These are phyloP conservation scores for Cynaeus angustus DNA, from an alignment of 2,888 invertebrate genomes.

Conservation along the genomic window DNA sequence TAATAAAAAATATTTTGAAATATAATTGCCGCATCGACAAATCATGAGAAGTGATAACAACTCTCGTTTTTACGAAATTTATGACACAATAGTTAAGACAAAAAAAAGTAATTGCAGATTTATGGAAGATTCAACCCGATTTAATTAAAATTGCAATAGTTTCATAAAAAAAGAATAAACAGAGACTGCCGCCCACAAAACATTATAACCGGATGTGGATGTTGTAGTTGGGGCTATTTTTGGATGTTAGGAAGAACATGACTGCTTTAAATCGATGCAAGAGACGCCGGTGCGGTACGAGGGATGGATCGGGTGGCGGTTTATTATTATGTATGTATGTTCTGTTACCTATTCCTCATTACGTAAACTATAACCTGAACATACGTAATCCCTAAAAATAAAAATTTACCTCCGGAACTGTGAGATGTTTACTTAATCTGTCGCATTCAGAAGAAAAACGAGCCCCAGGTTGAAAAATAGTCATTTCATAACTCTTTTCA, in stretches of 20 bases:
- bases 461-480: not conserved
- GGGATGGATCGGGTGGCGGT: conserved; percentile 42
- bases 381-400: conserved; percentile 40
- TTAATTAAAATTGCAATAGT: conserved; percentile 27
- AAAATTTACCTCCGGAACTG: conserved; percentile 14
- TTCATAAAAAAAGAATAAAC: conserved; percentile 35
- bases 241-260: conserved; percentile 48
- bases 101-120: not conserved
- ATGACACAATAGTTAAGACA: no score
- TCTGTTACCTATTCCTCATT: conserved; percentile 34
- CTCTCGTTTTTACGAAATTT: no score
- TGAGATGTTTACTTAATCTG: conserved; percentile 13
- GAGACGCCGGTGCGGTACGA: conserved; percentile 34
- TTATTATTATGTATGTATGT: conserved; percentile 41
- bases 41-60: no score
- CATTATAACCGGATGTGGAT: conserved; percentile 52
- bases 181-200: conserved; percentile 47
- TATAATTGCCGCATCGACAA: no score
- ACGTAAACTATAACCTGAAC: conserved; percentile 32
- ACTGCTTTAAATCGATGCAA: conserved; percentile 47
- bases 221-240: conserved; percentile 52
- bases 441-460: conserved; percentile 14
- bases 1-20: not conserved
- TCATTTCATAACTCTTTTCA: conserved; percentile 5
- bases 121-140: not conserved